Evolutionary conservation across 2,113 vertebrate genomes (phyloP), one percentile per base, ranked within the genome.

Genomic region (Bettongia penicillata): DNA sequence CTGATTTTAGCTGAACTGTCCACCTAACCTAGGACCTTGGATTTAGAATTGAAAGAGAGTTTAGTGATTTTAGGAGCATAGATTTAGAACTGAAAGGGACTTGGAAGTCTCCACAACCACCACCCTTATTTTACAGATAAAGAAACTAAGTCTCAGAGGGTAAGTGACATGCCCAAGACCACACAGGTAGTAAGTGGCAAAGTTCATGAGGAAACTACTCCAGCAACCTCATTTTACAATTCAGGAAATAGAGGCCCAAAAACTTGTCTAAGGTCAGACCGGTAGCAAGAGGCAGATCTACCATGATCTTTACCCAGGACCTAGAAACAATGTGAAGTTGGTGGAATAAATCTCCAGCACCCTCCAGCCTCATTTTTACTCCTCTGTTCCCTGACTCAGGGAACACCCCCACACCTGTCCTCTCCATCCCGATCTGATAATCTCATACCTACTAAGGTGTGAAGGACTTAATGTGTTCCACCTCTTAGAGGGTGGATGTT

Each of bases 401-500:
- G 5, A 19, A 77, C 16, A 77, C 68, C 37, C 37, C 26, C 37
- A n/a, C 37, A n/a, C 37, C n/a, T 7, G 5, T 22, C 61, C 61
- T 31, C 6, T 43, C 37, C 68, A 84, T 43, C 6, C 77, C 19
- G 0, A 84, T 43, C 16, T 43, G 68, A 84, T 84, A 84, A 43
- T 84, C n/a, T 84, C 68, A 84, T 84, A 84, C n/a, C 68, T 84
- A n/a, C n/a, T 84, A 84, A 84, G n/a, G 68, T 84, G n/a, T 84
- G n/a, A 84, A 84, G n/a, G 16, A 84, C 7, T 84, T 84, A 43
- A 84, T 84, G 19, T 43, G 68, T 43, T 22, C 68, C 19, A 43
- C 68, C 68, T 84, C 68, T 23, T n/a, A 68, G 61, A 68, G 14
- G 61, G n/a, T 84, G 68, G n/a, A 16, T 84, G 68, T 84, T 84